Evolutionary conservation across 2,888 invertebrate genomes (phyloP).

Genomic region (Pardosa pseudoannulata): DNA sequence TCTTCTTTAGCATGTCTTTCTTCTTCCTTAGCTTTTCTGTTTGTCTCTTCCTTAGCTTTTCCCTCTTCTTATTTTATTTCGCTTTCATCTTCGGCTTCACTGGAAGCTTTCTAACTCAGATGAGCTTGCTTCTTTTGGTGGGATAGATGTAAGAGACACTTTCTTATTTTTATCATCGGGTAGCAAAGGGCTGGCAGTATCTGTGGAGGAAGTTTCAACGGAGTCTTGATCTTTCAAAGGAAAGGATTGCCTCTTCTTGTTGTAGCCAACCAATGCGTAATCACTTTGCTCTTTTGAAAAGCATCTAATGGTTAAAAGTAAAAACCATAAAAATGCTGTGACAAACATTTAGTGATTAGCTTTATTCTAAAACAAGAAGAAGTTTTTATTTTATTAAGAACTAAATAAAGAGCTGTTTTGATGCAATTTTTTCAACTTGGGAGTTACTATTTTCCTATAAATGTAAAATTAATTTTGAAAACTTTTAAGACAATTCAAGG

Average conservation of each 20-base stretch:
- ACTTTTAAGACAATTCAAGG: too few species aligned
- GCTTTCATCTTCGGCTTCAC: conserved; percentile 35
- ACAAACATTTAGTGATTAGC: too few species aligned
- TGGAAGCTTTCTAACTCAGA: conserved; percentile 21
- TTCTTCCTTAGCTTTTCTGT: conserved; percentile 20
- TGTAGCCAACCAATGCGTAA: conserved; percentile 56
- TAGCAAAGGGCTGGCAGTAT: conserved; percentile 54
- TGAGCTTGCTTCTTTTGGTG: not conserved
- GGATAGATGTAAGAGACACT: conserved; percentile 27
- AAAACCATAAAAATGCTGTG: too few species aligned
- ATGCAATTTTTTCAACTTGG: too few species aligned
- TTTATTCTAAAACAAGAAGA: too few species aligned
- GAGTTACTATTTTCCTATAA: too few species aligned
- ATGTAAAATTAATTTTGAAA: too few species aligned
- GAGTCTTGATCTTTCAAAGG: conserved; percentile 64
- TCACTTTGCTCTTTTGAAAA: conserved; percentile 12
- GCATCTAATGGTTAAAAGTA: not conserved
- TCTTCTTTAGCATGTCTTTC: conserved; percentile 7
- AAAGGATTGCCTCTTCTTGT: conserved; percentile 59
- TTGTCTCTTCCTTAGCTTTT: conserved; percentile 11
- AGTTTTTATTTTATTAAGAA: too few species aligned
- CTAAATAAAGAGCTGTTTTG: too few species aligned
- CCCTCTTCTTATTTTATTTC: conserved; percentile 42
- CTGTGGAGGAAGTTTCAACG: conserved; percentile 45
- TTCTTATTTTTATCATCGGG: conserved; percentile 30